Base-by-base conservation (phyloP, 1,140 invertebrate species). In the Armadillidium nasatum region DNA sequence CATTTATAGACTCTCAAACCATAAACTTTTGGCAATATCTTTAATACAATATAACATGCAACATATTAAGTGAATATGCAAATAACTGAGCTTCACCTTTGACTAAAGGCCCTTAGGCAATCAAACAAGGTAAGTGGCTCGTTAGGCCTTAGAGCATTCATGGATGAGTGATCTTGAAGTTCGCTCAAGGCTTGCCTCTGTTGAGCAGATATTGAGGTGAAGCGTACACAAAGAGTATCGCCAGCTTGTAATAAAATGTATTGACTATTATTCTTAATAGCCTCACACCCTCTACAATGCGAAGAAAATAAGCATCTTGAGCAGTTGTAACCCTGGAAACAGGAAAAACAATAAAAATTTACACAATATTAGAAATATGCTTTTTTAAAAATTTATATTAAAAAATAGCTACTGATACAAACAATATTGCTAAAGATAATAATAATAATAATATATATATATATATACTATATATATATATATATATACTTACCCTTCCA, bases 51-150 rank as follows among this genome's bases (percentile, higher is more conserved):
- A 33, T 33, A 33, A 33, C 1, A 33, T 33, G 33, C 33, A 33
- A 33, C 33, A 33, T 33, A 33, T 4, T 60, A 60, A 60, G 7
- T 60, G 50, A 60, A 60, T 1, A 60, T 1, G 19, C 19, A 15
- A 60, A 60, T 60, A 7, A 2, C 11, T 60, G 2, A n/a, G 11
- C 11, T 76, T 15, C n/a, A 80, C 79, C 79, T 80, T 45, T 90
- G 88, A 83, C 88, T 90, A 85, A 91, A 91, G 79, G 90, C 89
- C 80, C 88, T 86, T 76, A 91, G 86, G 83, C 90, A 91, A 81
- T 91, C 89, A 81, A 89, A 88, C 9, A 91, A 85, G 72, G 88
- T 88, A 19, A 90, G 84, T 13, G 87, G 86, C 19, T 75, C 77
- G 70, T 78, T 78, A 50, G 75, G 77, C 33, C 77, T 54, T 22